These are phyloP conservation scores for Syrphus vitripennis DNA, from an alignment of 2,888 invertebrate genomes.

Conservation along the genomic window DNA sequence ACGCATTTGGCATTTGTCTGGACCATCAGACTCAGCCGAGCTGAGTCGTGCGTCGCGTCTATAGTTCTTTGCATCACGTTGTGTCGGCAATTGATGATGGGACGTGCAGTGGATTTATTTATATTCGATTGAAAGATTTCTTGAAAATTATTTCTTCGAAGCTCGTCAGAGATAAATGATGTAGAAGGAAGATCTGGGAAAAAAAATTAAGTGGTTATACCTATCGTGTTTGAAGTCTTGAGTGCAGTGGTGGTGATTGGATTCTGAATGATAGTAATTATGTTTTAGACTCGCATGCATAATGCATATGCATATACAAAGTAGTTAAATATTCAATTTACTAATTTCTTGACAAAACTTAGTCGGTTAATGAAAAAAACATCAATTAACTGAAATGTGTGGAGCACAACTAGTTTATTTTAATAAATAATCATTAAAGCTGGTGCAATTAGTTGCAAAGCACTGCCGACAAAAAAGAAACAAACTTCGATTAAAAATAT, in stretches of 20 bases:
- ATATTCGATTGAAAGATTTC: constrained; percentile 63
- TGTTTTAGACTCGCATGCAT: too few relatives aligned
- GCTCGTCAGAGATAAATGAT: background rate
- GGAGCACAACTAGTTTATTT: too few relatives aligned
- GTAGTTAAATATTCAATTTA: background rate
- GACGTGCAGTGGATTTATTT: constrained; percentile 60
- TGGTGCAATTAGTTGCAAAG: too few relatives aligned
- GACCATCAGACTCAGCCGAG: background rate
- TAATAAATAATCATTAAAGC: too few relatives aligned
- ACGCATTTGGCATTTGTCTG: constrained; percentile 30
- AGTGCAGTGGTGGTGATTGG: background rate
- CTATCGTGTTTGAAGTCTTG: background rate
- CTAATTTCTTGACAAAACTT: too few relatives aligned
- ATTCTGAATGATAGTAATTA: too few relatives aligned
- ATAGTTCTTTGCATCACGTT: constrained; percentile 42
- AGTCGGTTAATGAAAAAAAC: too few relatives aligned
- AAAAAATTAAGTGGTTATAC: constrained; percentile 6
- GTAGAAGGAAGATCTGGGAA: background rate
- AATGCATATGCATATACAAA: too few relatives aligned
- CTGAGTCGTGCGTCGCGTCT: background rate
- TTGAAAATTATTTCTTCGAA: constrained; percentile 2
- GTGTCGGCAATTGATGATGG: constrained; percentile 52
- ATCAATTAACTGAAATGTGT: too few relatives aligned
- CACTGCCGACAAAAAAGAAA: too few relatives aligned
- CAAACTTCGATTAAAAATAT: too few relatives aligned